These are phyloP conservation scores for Volucella zonaria DNA, from an alignment of 2,888 invertebrate genomes.

Conservation along the genomic window DNA sequence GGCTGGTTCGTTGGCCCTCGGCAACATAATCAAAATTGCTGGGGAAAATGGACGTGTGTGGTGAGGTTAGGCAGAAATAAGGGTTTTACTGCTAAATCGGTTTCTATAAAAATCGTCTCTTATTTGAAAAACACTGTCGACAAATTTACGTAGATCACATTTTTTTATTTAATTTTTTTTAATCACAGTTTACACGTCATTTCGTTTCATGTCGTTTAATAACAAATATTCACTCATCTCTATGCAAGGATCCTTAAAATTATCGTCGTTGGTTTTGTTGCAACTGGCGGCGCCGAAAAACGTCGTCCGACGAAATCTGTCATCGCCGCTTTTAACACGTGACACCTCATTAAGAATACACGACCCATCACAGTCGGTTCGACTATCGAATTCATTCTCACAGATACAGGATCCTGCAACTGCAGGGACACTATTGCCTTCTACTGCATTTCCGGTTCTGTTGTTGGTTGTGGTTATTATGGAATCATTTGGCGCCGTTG, in stretches of 20 bases:
- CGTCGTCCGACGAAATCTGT: conserved; percentile 34
- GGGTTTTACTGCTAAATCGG: no score
- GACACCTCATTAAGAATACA: conserved; percentile 79
- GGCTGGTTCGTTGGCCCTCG: no score
- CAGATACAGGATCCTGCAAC: conserved; percentile 76
- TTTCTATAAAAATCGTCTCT: not conserved
- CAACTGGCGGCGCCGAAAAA: conserved; percentile 34
- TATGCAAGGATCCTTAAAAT: conserved; percentile 26
- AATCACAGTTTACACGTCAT: conserved; percentile 64
- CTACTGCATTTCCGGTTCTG: conserved; percentile 14
- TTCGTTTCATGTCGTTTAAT: conserved; percentile 37
- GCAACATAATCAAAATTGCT: not conserved
- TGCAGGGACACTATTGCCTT: conserved; percentile 50
- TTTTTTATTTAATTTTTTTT: not conserved
- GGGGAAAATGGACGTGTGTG: no score
- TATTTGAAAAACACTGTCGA: not conserved
- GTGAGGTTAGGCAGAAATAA: no score
- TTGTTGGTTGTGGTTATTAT: conserved; percentile 45
- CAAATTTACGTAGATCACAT: conserved; percentile 34
- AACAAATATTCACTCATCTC: conserved; percentile 57
- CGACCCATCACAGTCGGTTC: conserved; percentile 78
- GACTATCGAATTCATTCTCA: conserved; percentile 78
- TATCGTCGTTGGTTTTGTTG: conserved; percentile 30
- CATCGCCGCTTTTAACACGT: conserved; percentile 74
- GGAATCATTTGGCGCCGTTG: conserved; percentile 69